Conservation (phyloP, 2,888 invertebrate species). For the Acronicta alni region DNA sequence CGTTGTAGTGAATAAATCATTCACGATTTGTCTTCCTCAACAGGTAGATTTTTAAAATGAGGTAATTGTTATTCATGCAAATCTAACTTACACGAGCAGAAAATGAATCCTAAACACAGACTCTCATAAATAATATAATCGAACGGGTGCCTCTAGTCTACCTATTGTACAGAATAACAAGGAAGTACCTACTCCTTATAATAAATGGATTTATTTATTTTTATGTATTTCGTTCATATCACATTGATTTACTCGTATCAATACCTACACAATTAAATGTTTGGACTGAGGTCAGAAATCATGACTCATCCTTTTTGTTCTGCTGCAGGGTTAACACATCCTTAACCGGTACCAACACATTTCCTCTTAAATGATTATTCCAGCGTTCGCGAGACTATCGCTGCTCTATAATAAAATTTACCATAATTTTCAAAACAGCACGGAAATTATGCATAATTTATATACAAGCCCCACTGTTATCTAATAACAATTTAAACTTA, state of each 20-base stretch:
- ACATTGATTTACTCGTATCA: background rate
- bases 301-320: conserved; percentile 21
- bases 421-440: conserved; percentile 30
- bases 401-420: conserved; percentile 24
- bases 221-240: background rate
- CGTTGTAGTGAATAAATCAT: conserved; percentile 80
- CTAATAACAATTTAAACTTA: conserved; percentile 41
- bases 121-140: conserved; percentile 86
- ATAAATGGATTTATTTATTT: background rate
- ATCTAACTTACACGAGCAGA: conserved; percentile 85
- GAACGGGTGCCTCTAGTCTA: conserved; percentile 62
- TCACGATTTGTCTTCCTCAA: conserved; percentile 80
- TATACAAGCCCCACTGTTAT: conserved; percentile 19
- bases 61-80: conserved; percentile 86
- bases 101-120: conserved; percentile 83
- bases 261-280: no score
- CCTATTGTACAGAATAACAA: conserved; percentile 67
- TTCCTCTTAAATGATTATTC: conserved; percentile 26
- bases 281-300: background rate
- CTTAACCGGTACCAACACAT: conserved; percentile 23
- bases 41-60: conserved; percentile 85
- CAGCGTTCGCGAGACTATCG: conserved; percentile 14
- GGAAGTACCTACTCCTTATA: conserved; percentile 42
- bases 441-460: conserved; percentile 25
- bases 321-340: conserved; percentile 9